These are phyloP conservation scores for Thymelicus acteon DNA, from an alignment of 2,888 invertebrate species.

Conservation along the genomic window DNA sequence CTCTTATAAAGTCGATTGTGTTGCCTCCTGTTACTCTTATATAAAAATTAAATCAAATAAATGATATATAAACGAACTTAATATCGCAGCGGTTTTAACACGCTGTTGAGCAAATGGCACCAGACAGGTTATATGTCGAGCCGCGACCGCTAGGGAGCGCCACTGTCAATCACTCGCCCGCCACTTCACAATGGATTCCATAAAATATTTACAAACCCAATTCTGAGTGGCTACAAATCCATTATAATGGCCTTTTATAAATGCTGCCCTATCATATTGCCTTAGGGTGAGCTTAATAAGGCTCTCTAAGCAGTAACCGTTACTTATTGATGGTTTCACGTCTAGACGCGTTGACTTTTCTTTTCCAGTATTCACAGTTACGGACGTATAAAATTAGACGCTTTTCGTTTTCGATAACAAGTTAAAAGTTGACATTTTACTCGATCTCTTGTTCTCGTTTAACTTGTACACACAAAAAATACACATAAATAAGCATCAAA, in stretches of 20 bases:
- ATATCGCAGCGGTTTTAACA: constrained; percentile 30
- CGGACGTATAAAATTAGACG: constrained; percentile 54
- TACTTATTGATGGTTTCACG: constrained; percentile 70
- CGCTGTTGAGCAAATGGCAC: constrained; percentile 29
- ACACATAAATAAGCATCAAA: no score
- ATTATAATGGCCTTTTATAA: constrained; percentile 72
- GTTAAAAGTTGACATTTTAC: neutral
- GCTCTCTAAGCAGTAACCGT: constrained; percentile 64
- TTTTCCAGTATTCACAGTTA: constrained; percentile 72
- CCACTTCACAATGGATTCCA: constrained; percentile 67
- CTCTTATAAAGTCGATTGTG: no score
- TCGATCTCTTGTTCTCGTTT: no score
- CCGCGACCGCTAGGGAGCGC: constrained; percentile 57
- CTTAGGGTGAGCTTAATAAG: constrained; percentile 64
- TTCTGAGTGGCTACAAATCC: constrained; percentile 74
- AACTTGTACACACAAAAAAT: no score
- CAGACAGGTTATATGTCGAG: constrained; percentile 37
- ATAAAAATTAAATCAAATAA: no score
- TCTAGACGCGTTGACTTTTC: constrained; percentile 67
- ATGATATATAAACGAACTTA: neutral
- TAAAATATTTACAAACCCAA: constrained; percentile 82
- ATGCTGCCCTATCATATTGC: constrained; percentile 52
- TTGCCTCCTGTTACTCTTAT: no score
- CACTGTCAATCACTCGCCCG: constrained; percentile 75
- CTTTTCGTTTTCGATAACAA: constrained; percentile 15